Base-by-base conservation (phyloP, 2,797 vertebrate genomes). In the Microcaecilia unicolor region DNA sequence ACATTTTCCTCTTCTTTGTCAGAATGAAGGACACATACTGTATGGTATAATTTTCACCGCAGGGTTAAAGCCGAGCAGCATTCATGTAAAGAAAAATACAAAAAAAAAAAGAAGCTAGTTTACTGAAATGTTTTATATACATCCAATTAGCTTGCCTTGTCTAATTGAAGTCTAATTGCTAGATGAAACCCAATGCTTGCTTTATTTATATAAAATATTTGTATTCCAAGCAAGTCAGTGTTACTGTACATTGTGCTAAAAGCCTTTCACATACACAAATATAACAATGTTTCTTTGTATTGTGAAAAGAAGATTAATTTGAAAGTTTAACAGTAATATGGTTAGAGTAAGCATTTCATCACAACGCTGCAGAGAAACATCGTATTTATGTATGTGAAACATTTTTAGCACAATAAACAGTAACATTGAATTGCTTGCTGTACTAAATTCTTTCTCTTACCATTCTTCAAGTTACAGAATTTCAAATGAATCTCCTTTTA, bases 141-240 rank as follows among this genome's bases (percentile, higher is more conserved):
- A 61, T 41, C 47, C 56, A 41, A 48, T 56, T 52, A 34, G 27
- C 27, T 0, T 18, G 54, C 35, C 43, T 53, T 44, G 44, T 33
- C 37, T 50, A 28, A 65, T 70, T 62, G 70, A 61, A 72, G 32
- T 55, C 46, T 64, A 72, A 72, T 71, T 61, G 64, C 58, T 74
- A 55, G 55, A 69, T 60, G 66, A 65, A 60, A 70, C 66, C 76
- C 48, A 61, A 62, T 77, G 62, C 50, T 25, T 3, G 49, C 54
- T 66, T 60, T 77, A 78, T 77, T 80, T 78, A 77, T 65, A 70
- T 76, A 73, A 80, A 73, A 71, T 70, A 65, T 74, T 75, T 78
- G 65, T 59, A 65, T 61, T 63, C 46, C 60, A 31, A 58, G 48
- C 29, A 34, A 67, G 62, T 61, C 64, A 59, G 67, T 61, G 78